phyloP scores from a whole-genome alignment of 2,113 vertebrate genomes.

The Junco hyemalis region DNA sequence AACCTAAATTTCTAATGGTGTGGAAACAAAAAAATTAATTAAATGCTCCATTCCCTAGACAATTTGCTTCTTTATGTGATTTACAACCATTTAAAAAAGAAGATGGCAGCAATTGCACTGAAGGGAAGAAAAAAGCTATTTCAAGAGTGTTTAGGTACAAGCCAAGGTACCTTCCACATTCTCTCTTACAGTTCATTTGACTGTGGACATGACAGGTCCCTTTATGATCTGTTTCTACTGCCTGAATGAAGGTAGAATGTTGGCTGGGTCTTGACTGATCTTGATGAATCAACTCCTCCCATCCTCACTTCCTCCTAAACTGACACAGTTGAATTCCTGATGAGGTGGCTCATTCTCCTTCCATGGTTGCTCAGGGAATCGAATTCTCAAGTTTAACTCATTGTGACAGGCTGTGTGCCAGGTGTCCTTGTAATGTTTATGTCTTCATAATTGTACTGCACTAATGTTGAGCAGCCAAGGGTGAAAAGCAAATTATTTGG shows the following conservation, averaged over 20 bases:
- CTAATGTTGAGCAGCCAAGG: conserved; percentile 47
- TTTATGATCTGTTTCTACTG: neutral
- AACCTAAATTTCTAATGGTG: neutral
- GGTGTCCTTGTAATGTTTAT: conserved; percentile 53
- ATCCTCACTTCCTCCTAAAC: neutral
- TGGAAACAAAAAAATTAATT: neutral
- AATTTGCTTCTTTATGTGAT: neutral
- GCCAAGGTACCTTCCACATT: neutral
- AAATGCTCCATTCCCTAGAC: neutral
- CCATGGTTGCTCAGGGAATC: neutral
- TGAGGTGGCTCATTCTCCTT: conserved; percentile 19
- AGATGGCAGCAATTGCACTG: neutral
- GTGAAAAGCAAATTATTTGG: conserved; percentile 23
- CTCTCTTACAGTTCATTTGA: neutral
- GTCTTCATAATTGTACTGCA: conserved; percentile 53
- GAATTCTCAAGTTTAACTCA: conserved; percentile 35
- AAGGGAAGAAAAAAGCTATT: neutral
- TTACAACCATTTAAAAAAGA: neutral
- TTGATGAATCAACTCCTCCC: conserved; percentile 27
- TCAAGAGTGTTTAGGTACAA: neutral
- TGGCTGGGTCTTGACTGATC: neutral
- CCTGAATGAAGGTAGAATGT: neutral
- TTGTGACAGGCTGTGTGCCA: conserved; percentile 38
- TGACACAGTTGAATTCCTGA: conserved; percentile 41
- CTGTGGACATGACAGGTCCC: neutral